Evolutionary conservation across 2,888 invertebrate genomes (phyloP).

Genomic region (Odontocerum albicorne): DNA sequence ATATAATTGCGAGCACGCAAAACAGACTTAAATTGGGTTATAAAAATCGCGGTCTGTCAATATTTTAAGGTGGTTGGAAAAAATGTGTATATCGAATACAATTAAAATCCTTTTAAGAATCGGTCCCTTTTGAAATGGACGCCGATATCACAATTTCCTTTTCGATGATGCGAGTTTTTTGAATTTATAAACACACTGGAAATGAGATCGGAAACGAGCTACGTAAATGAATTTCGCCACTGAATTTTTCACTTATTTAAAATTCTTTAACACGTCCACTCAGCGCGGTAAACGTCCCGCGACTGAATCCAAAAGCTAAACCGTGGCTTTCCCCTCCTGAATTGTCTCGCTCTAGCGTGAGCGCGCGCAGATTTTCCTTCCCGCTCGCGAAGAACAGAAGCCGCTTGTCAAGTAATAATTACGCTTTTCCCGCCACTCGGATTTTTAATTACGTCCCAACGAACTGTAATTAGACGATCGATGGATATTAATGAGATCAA

Average conservation of each 20-base stretch:
- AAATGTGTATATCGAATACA: no score
- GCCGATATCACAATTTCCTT: constrained; percentile 6
- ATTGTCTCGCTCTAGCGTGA: constrained; percentile 1
- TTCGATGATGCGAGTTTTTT: background rate
- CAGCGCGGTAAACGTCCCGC: constrained; percentile 30
- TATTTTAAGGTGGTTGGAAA: no score
- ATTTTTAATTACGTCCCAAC: constrained; percentile 36
- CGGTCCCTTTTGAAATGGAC: no score
- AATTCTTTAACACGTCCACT: constrained; percentile 3
- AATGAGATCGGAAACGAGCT: constrained; percentile 7
- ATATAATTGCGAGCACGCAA: constrained; percentile 28
- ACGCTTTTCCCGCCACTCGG: constrained; percentile 36
- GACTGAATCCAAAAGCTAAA: constrained; percentile 30
- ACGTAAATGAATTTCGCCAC: constrained; percentile 4
- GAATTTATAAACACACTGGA: constrained; percentile 4
- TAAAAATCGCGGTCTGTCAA: constrained; percentile 30
- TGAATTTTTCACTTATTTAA: background rate
- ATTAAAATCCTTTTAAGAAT: no score
- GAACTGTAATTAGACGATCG: constrained; percentile 33
- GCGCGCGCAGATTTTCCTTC: constrained; percentile 8
- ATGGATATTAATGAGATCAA: constrained; percentile 32
- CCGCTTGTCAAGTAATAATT: constrained; percentile 34
- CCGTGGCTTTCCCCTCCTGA: constrained; percentile 22
- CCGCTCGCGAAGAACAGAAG: constrained; percentile 18
- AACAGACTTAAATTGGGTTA: constrained; percentile 25